Percentiles rank a stretch among this genome's conserved stretches.
phyloP scores from a whole-genome alignment of 2,113 vertebrate species.

The Arvicanthis niloticus region DNA sequence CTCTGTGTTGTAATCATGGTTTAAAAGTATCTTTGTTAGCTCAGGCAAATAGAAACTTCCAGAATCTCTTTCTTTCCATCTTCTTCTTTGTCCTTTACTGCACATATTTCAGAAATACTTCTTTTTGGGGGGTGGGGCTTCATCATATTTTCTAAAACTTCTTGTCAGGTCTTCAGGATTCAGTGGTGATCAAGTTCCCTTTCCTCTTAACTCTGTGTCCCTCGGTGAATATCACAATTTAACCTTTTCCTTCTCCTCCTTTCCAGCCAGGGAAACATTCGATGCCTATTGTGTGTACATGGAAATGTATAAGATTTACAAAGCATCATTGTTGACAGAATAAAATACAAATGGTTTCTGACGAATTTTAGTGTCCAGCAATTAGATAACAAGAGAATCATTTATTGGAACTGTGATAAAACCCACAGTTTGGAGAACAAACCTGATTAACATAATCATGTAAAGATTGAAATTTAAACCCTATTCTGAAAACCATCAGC shows the following conservation, averaged over 20 bases:
- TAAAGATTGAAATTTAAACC: not conserved
- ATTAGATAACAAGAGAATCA: conserved; percentile 38
- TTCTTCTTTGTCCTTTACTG: not conserved
- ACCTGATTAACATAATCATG: not conserved
- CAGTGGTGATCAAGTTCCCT: not conserved
- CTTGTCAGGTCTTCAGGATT: not conserved
- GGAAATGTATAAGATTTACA: not conserved
- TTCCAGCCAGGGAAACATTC: not conserved
- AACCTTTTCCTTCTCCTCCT: not conserved
- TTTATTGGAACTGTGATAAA: not conserved
- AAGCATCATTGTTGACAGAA: not conserved
- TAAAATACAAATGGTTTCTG: not conserved
- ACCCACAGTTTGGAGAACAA: not conserved
- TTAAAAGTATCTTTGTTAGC: not conserved
- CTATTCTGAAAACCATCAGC: not conserved
- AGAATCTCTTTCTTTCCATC: not conserved
- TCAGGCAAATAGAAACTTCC: not conserved
- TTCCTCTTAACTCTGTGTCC: not conserved
- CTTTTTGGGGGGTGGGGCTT: not conserved
- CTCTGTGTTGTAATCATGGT: not conserved
- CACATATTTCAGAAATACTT: not conserved
- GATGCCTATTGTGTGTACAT: not conserved
- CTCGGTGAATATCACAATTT: not conserved
- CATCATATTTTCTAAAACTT: not conserved
- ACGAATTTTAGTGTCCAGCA: not conserved